phyloP scores from a whole-genome alignment of 2,797 vertebrate species.

The Eurystomus glaucurus region DNA sequence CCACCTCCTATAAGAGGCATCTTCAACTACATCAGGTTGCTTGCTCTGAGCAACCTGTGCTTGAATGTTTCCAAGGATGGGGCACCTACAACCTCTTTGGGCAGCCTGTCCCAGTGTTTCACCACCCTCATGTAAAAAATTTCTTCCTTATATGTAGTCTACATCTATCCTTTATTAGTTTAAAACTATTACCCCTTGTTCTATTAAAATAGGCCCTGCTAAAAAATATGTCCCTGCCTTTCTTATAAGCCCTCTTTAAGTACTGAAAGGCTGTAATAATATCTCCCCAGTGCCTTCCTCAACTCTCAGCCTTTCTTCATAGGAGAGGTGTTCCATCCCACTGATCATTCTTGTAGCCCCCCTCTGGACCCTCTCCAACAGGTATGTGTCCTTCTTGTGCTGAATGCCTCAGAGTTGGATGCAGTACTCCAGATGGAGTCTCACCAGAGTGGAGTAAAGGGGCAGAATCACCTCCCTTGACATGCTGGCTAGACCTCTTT shows the following conservation, averaged over 20 bases:
- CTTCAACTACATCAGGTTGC: not conserved
- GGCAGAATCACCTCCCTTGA: not conserved
- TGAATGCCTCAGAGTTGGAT: not conserved
- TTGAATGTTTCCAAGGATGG: not conserved
- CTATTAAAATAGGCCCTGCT: not conserved
- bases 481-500: not conserved
- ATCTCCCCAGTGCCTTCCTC: not conserved
- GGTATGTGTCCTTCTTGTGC: not conserved
- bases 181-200: not conserved
- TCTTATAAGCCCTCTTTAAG: not conserved
- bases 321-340: not conserved
- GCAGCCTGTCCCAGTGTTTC: not conserved
- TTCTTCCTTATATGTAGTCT: not conserved
- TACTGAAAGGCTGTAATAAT: not conserved
- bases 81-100: not conserved
- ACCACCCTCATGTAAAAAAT: not conserved
- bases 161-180: not conserved
- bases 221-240: not conserved
- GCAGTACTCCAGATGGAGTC: not conserved
- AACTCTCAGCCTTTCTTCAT: not conserved
- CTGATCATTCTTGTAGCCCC: not conserved
- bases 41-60: rapidly evolving
- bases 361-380: not conserved
- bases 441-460: too few relatives aligned
- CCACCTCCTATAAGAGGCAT: not conserved